These are phyloP conservation scores for Eueremaeus valkanovi DNA, from an alignment of 2,888 invertebrate species.

Conservation along the genomic window DNA sequence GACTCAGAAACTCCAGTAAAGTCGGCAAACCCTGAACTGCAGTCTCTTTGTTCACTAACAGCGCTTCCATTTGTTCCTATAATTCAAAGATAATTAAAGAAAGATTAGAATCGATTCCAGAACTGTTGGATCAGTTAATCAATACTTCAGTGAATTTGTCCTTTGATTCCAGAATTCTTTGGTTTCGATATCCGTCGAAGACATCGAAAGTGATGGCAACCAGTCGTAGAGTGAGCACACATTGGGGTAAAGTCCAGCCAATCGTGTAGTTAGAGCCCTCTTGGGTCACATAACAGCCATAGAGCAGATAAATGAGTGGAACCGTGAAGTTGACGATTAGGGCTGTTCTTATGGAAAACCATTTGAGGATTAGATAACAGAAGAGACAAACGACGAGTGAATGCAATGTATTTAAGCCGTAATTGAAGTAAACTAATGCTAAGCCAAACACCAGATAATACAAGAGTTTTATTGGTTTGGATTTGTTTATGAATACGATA, in stretches of 20 bases:
- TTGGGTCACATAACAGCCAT: constrained; percentile 73
- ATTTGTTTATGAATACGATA: constrained; percentile 58
- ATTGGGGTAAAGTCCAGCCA: constrained; percentile 97
- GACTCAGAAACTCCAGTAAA: constrained; percentile 73
- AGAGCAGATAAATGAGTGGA: constrained; percentile 53
- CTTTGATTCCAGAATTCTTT: constrained; percentile 26
- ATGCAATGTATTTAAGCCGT: constrained; percentile 57
- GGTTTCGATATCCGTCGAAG: constrained; percentile 67
- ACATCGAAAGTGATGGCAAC: constrained; percentile 76
- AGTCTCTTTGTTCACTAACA: constrained; percentile 59
- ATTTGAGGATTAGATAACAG: constrained; percentile 18
- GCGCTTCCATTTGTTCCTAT: not conserved
- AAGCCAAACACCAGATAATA: constrained; percentile 70
- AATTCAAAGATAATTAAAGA: not conserved
- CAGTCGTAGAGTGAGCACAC: constrained; percentile 81
- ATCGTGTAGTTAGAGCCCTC: constrained; percentile 81
- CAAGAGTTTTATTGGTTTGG: constrained; percentile 62
- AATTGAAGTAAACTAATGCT: constrained; percentile 75
- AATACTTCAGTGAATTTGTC: constrained; percentile 8
- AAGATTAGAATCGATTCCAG: not conserved
- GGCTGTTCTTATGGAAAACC: not conserved
- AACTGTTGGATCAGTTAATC: not conserved
- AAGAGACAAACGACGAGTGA: constrained; percentile 28
- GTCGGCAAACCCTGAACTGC: constrained; percentile 62
- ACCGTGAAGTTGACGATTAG: constrained; percentile 27